Base-by-base conservation (phyloP, 2,797 vertebrate genomes). In the Coranthus polyacanthus region DNA sequence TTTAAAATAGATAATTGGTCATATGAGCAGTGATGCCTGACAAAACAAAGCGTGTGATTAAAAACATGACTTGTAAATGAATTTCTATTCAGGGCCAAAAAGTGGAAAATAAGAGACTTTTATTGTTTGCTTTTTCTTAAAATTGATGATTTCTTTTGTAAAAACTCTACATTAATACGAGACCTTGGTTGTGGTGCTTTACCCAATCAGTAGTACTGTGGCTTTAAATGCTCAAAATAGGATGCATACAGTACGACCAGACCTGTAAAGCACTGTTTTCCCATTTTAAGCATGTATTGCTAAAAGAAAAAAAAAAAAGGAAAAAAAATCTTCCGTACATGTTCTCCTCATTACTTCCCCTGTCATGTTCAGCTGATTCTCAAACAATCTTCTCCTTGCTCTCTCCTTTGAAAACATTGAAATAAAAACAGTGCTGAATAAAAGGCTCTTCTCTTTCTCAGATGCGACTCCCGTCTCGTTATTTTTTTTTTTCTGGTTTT, bases 321-420 rank as follows among this genome's bases (percentile, higher is more conserved):
- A 94, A 92, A 94, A 50, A 59, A 75, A 94, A 91, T 89, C 85
- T 92, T 95, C n/a, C 18, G 92, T 93, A 94, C 90, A 93, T 95
- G 92, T 96, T 95, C 94, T 95, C 94, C 89, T 91, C 94, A 94
- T 95, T 95, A 95, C 95, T 95, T 95, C 93, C 94, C 95, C 90
- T 95, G 92, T 96, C 95, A 94, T 95, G 94, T 84, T 95, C 94
- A 94, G 93, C 94, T 93, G 94, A 95, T 93, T 95, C 95, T 96
- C 94, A 94, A 94, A 94, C 94, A 82, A 80, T 70, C 79, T 77
- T 95, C 92, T 87, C 95, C 95, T 95, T 94, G 94, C 95, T 96
- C 94, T 95, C 94, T 96, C 83, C 86, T 96, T 95, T 96, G 94
- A 96, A 95, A 95, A 96, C 93, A 95, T 95, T 97, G 95, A 94